Percentiles rank a stretch among this genome's conserved stretches.
phyloP scores from a whole-genome alignment of 1,140 invertebrate species.

The Aphaenogaster ashmeadi region DNA sequence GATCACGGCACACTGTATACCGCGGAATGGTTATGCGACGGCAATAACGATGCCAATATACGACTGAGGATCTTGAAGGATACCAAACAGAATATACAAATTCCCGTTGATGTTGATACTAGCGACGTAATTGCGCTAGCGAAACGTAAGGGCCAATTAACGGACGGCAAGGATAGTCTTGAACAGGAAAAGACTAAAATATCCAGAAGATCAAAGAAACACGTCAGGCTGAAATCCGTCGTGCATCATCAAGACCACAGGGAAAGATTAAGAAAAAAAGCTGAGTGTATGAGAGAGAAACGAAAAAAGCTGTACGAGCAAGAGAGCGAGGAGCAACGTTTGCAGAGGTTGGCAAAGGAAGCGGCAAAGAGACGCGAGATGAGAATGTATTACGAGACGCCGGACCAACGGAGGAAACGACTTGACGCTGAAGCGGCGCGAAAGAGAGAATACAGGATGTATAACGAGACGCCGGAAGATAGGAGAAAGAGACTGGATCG shows the following conservation, averaged over 20 bases:
- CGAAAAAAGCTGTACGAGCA: constrained; percentile 77
- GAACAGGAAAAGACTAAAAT: constrained; percentile 52
- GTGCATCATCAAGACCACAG: constrained; percentile 65
- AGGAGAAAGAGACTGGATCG: constrained; percentile 80
- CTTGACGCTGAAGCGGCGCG: constrained; percentile 80
- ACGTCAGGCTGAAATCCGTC: constrained; percentile 50
- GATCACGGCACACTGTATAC: constrained; percentile 66
- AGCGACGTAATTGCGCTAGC: constrained; percentile 43
- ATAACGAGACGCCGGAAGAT: constrained; percentile 81
- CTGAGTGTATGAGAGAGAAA: constrained; percentile 79
- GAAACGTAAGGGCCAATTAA: constrained; percentile 45
- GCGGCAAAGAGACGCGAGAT: constrained; percentile 78
- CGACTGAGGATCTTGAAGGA: constrained; percentile 66
- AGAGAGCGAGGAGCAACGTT: constrained; percentile 75
- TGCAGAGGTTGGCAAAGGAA: constrained; percentile 75
- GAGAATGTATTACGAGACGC: constrained; percentile 81
- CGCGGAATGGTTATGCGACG: constrained; percentile 73
- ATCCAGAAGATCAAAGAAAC: constrained; percentile 55
- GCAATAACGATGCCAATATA: constrained; percentile 59
- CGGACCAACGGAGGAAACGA: constrained; percentile 80
- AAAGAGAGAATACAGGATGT: constrained; percentile 81
- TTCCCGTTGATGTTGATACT: constrained; percentile 48
- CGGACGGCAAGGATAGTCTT: constrained; percentile 24
- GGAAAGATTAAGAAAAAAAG: constrained; percentile 74
- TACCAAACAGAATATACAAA: constrained; percentile 62